A percentile compares a stretch with the other conserved stretches of the same genome.
phyloP scores from a whole-genome alignment of 1,140 invertebrate genomes.

The Drosophila rufa region DNA sequence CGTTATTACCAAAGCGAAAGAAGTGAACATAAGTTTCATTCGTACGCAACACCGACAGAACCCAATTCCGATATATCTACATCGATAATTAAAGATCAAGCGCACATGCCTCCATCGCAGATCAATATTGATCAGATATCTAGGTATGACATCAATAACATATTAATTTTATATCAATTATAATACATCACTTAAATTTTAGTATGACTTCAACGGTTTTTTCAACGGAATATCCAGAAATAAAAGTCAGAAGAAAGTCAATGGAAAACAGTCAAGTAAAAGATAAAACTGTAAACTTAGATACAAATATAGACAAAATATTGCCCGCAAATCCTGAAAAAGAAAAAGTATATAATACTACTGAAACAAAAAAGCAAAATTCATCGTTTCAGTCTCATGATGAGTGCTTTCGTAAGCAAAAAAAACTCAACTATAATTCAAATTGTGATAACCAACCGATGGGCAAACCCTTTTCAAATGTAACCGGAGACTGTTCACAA shows the following conservation, averaged over 20 bases:
- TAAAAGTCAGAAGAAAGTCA: neutral
- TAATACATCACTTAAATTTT: neutral
- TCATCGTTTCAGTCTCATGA: constrained; percentile 14
- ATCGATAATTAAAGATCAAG: constrained; percentile 24
- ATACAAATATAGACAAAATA: neutral
- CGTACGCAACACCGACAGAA: constrained; percentile 7
- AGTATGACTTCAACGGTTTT: constrained; percentile 1
- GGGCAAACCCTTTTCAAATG: neutral
- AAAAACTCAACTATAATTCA: constrained; percentile 1
- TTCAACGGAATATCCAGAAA: neutral
- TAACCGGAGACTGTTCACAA: neutral
- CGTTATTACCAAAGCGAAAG: neutral
- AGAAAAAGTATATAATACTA: neutral
- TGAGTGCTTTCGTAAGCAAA: constrained; percentile 39
- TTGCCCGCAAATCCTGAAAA: neutral
- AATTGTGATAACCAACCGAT: constrained; percentile 9
- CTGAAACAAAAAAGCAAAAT: neutral
- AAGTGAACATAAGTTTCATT: constrained; percentile 24
- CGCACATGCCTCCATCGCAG: constrained; percentile 12
- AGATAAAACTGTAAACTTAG: neutral
- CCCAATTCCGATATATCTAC: constrained; percentile 34
- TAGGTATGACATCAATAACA: constrained; percentile 25
- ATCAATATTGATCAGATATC: constrained; percentile 21
- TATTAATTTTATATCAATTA: neutral
- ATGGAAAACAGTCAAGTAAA: constrained; percentile 2